Percentiles rank a stretch among this genome's conserved stretches.
Evolutionary conservation across 2,113 vertebrate genomes (phyloP).

Genomic region (Falco punctatus): DNA sequence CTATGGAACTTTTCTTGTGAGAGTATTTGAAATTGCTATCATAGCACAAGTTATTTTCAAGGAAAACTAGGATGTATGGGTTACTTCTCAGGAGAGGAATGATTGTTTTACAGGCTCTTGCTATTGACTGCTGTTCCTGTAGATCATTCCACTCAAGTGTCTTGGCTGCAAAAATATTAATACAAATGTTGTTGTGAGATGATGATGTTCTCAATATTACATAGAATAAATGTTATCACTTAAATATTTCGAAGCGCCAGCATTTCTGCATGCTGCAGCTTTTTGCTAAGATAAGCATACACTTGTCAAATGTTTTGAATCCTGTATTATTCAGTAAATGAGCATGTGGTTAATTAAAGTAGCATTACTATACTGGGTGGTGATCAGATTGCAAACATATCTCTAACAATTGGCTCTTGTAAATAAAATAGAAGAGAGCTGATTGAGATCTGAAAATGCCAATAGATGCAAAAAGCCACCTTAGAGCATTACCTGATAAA

Average conservation of each 20-base stretch:
- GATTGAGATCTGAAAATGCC: constrained; percentile 73
- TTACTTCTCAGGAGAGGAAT: not conserved
- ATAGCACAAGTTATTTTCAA: not conserved
- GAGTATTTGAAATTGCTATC: not conserved
- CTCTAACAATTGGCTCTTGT: constrained; percentile 63
- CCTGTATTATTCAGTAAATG: constrained; percentile 52
- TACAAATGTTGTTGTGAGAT: constrained; percentile 18
- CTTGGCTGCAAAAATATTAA: constrained; percentile 39
- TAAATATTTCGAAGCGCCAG: constrained; percentile 29
- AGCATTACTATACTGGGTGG: constrained; percentile 40
- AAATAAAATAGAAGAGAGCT: constrained; percentile 55
- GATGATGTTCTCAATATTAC: not conserved
- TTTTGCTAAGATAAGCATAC: constrained; percentile 18
- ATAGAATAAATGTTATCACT: constrained; percentile 35
- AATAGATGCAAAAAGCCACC: constrained; percentile 70
- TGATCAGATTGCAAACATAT: constrained; percentile 46
- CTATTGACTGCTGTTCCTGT: not conserved
- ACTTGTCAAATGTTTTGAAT: constrained; percentile 50
- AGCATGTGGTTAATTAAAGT: constrained; percentile 67
- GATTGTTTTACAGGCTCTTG: not conserved
- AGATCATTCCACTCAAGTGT: not conserved
- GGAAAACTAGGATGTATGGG: not conserved
- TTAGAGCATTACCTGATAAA: constrained; percentile 60
- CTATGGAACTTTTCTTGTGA: not conserved
- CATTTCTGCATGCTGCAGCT: constrained; percentile 26